Conservation (phyloP, 2,797 vertebrate genomes). For the Melanotaenia maccullochi region DNA sequence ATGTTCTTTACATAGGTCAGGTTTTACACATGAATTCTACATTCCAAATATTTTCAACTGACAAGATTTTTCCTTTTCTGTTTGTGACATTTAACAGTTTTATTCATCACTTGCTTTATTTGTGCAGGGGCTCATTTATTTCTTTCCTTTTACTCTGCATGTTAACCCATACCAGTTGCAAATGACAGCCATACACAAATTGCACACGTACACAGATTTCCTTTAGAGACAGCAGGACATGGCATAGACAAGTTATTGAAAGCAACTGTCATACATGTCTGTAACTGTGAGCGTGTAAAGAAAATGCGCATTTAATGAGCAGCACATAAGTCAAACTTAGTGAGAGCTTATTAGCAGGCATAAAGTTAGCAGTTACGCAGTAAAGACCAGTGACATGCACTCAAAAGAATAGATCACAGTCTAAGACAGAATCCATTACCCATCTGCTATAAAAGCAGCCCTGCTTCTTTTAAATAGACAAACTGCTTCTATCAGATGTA, state of each 20-base stretch:
- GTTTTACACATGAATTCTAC: not conserved
- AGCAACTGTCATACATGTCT: slow-evolving; percentile 15
- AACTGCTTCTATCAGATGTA: slow-evolving; percentile 42
- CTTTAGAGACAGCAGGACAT: slow-evolving; percentile 8
- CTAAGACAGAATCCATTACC: slow-evolving; percentile 56
- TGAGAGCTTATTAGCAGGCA: slow-evolving; percentile 24
- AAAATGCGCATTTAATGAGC: slow-evolving; percentile 34
- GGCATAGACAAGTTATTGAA: slow-evolving; percentile 31
- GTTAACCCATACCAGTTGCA: slow-evolving; percentile 37
- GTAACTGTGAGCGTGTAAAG: slow-evolving; percentile 4
- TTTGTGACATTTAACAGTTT: slow-evolving; percentile 15
- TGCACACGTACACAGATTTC: slow-evolving; percentile 1
- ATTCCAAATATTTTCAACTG: not conserved
- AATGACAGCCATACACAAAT: slow-evolving; percentile 34
- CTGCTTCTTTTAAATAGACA: slow-evolving; percentile 41
- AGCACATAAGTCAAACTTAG: slow-evolving; percentile 15
- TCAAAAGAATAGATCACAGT: slow-evolving; percentile 35
- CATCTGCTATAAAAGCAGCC: slow-evolving; percentile 34
- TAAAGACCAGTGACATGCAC: slow-evolving; percentile 54
- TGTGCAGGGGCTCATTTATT: slow-evolving; percentile 35
- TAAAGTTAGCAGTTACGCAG: slow-evolving; percentile 47
- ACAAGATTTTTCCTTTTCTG: not conserved
- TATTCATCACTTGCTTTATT: slow-evolving; percentile 28
- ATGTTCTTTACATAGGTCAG: not conserved
- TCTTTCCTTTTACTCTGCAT: slow-evolving; percentile 25